Evolutionary conservation across 2,888 invertebrate genomes (phyloP).

Genomic region (Oxycera nigricornis): DNA sequence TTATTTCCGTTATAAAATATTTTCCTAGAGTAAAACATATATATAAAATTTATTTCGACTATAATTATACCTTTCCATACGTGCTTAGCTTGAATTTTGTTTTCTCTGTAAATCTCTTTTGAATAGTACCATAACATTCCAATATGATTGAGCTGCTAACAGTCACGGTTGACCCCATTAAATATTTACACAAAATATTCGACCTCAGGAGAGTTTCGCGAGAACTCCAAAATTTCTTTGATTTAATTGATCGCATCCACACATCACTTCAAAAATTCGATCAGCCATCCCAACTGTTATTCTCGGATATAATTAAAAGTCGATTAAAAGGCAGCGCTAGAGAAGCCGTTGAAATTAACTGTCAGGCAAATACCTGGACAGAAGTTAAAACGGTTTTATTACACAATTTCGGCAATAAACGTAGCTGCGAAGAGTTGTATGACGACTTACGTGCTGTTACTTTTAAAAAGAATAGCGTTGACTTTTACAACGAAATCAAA

Average conservation of each 20-base stretch:
- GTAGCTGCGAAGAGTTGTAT: not conserved
- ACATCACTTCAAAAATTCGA: not conserved
- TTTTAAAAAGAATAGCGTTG: conserved; percentile 1
- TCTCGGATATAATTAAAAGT: not conserved
- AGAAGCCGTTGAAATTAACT: conserved; percentile 31
- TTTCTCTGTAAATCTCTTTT: too few species aligned
- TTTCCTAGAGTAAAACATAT: too few species aligned
- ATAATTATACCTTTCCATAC: too few species aligned
- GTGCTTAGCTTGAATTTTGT: too few species aligned
- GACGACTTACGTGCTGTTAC: not conserved
- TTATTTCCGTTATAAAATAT: too few species aligned
- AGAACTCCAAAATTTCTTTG: not conserved
- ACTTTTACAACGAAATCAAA: conserved; percentile 37
- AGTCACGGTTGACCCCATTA: not conserved
- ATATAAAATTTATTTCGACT: too few species aligned
- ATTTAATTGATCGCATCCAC: not conserved
- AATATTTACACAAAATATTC: not conserved
- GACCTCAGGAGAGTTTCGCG: not conserved
- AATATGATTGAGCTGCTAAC: too few species aligned
- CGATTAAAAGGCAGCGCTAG: conserved; percentile 18
- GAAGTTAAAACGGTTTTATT: not conserved
- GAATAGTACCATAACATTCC: too few species aligned
- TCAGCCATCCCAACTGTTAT: not conserved
- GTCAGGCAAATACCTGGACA: conserved; percentile 2
- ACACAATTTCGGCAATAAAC: conserved; percentile 25